phyloP scores from a whole-genome alignment of 2,888 invertebrate genomes.

The Carabus problematicus region DNA sequence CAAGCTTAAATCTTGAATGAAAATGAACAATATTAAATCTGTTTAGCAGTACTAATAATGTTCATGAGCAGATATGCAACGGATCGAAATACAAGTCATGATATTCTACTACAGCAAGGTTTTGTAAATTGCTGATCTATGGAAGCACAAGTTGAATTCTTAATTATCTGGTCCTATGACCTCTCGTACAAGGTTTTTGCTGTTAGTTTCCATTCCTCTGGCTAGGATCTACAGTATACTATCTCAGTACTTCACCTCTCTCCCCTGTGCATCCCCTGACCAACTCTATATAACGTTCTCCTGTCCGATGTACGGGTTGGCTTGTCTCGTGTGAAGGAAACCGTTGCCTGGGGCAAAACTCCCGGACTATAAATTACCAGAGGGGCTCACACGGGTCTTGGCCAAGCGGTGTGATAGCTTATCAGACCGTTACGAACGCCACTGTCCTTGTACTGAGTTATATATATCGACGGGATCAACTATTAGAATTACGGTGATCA shows the following conservation, averaged over 20 bases:
- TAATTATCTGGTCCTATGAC: conserved; percentile 23
- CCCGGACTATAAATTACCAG: too few species aligned
- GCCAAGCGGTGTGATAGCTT: conserved; percentile 20
- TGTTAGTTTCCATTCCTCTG: neutral
- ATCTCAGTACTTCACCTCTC: neutral
- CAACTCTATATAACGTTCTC: conserved; percentile 19
- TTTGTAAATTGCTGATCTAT: conserved; percentile 9
- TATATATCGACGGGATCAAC: conserved; percentile 12
- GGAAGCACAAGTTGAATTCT: conserved; percentile 11
- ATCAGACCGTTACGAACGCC: conserved; percentile 29
- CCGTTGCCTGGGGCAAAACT: too few species aligned
- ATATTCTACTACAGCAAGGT: conserved; percentile 2
- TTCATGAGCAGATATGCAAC: too few species aligned
- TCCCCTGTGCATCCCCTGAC: neutral
- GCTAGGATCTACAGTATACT: too few species aligned
- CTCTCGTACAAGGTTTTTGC: conserved; percentile 10
- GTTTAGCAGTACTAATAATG: neutral
- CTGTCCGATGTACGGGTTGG: conserved; percentile 17
- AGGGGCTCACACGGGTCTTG: too few species aligned
- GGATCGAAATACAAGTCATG: neutral
- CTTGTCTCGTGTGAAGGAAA: too few species aligned
- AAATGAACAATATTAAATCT: neutral
- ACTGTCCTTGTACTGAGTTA: conserved; percentile 30
- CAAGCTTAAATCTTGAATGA: neutral
- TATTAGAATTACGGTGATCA: too few species aligned